Base-by-base conservation (phyloP, 53 echinoderm and acorn worm species). In the Luidia sarsii region DNA sequence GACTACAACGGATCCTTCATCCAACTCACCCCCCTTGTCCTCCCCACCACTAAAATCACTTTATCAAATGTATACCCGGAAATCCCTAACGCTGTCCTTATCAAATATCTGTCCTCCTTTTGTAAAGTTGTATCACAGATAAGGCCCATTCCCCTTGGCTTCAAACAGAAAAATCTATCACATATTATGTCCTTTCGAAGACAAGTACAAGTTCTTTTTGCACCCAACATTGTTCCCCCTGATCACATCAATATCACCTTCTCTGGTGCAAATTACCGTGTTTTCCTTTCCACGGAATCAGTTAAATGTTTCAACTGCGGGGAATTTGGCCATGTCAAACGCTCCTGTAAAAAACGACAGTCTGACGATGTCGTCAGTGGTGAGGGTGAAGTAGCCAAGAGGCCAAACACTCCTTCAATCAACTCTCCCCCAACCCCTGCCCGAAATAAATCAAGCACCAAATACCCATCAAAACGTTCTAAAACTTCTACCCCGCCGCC, bases 121-220 rank as follows among this genome's bases (percentile, higher is more conserved):
- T 70, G 53, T 51, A 70, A 52, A 30, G n/a, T 34, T 32, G 70
- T 70, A 15, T 70, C 53, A 31, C 32, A 9, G 18, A 50, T 52
- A 20, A 3, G 48, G 36, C 51, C 70, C 33, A 69, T 70, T 50
- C 69, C 50, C 32, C 51, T 33, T n/a, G 70, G 70, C 5, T 25
- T 70, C 20, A 70, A 68, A 48, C 18, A 30, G 31, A 68, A 30
- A 30, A 3, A 33, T 15, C 32, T 68, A 0, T 68, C 68, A 4
- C 70, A 70, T 49, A 28, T 69, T 25, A 49, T 50, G 49, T 50
- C 49, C 16, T 70, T 50, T 32, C 18, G 50, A 30, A 13, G 32
- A 3, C 49, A 70, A 31, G 50, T 48, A 1, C 70, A 70, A 14
- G 70, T 28, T n/a, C 18, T 70, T 14, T 3, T 33, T 3, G 6